Conservation (phyloP, 2,113 vertebrate genomes). For the Python bivittatus region DNA sequence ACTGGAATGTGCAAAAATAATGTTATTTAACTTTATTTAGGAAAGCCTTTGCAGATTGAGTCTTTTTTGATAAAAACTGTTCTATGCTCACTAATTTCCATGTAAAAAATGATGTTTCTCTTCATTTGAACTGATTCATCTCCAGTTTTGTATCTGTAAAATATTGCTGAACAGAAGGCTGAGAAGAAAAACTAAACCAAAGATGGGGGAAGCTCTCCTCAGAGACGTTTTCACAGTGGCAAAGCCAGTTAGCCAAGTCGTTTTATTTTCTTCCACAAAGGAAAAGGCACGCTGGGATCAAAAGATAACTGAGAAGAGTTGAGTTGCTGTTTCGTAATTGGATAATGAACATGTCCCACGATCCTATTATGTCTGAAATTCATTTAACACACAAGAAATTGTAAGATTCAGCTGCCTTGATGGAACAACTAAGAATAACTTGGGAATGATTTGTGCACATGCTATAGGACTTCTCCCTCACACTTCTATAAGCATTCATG, state of each 20-base stretch:
- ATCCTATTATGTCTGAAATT: neutral
- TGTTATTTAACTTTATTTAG: neutral
- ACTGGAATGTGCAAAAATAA: neutral
- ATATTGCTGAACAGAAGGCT: neutral
- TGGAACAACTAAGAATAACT: neutral
- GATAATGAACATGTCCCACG: neutral
- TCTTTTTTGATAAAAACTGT: neutral
- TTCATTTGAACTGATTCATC: neutral
- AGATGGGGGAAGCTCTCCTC: neutral
- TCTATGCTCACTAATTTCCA: neutral
- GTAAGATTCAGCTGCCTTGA: constrained; percentile 21
- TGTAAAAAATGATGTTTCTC: neutral
- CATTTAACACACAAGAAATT: neutral
- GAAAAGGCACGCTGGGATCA: neutral
- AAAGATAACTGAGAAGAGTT: constrained; percentile 12
- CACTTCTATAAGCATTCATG: neutral
- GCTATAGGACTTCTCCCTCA: neutral
- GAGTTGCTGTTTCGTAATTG: neutral
- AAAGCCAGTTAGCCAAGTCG: neutral
- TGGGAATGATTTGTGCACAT: neutral
- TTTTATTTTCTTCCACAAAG: fast-evolving
- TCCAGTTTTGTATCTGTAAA: neutral
- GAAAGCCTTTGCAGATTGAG: neutral
- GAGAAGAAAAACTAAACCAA: neutral
- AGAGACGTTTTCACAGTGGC: neutral